These are phyloP conservation scores for Bubo bubo DNA, from an alignment of 2,113 vertebrate species.

Conservation along the genomic window DNA sequence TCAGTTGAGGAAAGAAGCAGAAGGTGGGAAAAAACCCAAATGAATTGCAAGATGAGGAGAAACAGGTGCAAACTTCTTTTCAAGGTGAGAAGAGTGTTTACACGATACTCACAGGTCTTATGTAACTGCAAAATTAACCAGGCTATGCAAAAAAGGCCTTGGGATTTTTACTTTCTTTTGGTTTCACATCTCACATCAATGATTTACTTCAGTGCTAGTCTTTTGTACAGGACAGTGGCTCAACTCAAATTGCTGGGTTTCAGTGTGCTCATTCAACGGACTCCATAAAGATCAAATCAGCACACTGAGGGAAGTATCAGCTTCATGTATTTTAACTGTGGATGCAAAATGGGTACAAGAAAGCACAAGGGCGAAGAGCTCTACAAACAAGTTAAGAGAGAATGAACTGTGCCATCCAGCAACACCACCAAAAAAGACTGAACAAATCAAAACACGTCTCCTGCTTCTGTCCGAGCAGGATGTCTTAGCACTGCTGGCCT, in stretches of 20 bases:
- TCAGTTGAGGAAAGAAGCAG: background rate
- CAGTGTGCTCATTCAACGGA: background rate
- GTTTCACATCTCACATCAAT: background rate
- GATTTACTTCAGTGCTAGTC: background rate
- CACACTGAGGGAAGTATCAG: background rate
- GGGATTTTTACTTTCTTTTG: background rate
- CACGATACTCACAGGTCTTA: background rate
- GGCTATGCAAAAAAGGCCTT: background rate
- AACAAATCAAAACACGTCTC: background rate
- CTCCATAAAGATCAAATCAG: background rate
- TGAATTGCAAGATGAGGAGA: background rate
- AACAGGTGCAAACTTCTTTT: background rate
- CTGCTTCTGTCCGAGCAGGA: background rate
- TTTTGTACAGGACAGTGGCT: background rate
- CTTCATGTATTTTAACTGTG: background rate
- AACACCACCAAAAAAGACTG: background rate
- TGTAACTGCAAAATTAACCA: background rate
- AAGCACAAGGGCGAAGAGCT: background rate
- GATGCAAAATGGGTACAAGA: background rate
- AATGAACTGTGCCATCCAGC: background rate
- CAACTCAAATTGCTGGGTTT: background rate
- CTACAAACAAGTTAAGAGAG: background rate
- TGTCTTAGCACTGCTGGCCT: background rate
- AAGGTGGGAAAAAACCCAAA: background rate
- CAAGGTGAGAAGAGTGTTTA: conserved; percentile 28